Base-by-base conservation (phyloP, 2,888 invertebrate species). In the Slavum lentiscoides region DNA sequence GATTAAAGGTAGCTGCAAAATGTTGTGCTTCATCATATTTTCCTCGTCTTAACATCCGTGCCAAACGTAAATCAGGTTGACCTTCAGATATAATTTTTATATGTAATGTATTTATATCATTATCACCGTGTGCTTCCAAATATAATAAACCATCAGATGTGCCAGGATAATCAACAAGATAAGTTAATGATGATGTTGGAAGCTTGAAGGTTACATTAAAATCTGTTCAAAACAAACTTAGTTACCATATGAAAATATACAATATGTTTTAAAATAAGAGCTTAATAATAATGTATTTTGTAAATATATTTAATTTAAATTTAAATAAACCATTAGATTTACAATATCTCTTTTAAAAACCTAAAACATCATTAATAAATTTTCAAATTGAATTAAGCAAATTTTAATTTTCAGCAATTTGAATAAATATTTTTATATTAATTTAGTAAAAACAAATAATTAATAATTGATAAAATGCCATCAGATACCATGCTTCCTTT, bases 1-100 rank as follows among this genome's bases (percentile, higher is more conserved):
- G 85, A 74, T 86, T 85, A 84, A 87, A 88, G 49, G 85, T 85
- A 64, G 83, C 84, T 0, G 89, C 89, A 84, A 89, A 89, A 30
- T 84, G 83, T 84, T 88, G 87, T 3, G 89, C 89, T 84, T 88
- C 88, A 15, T 87, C 86, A 84, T 88, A 89, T 83, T 87, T 86
- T 66, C 86, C 85, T 83, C 87, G 86, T 73, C 86, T 86, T 30
- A 89, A 84, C 73, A 89, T 85, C 83, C 88, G 85, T 74, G 86
- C 85, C 17, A 89, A 85, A 82, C 88, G 87, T 58, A 23, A 58
- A 82, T 88, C 87, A 0, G 88, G 88, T 59, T 86, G 85, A n/a
- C 87, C 87, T 85, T 89, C 88, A 58, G 84, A 84, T 69, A 87
- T 84, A 21, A 85, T 83, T 84, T 87, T 87, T 17, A 87, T 82